Conservation (phyloP, 2,888 invertebrate species). For the Plebejus anna region DNA sequence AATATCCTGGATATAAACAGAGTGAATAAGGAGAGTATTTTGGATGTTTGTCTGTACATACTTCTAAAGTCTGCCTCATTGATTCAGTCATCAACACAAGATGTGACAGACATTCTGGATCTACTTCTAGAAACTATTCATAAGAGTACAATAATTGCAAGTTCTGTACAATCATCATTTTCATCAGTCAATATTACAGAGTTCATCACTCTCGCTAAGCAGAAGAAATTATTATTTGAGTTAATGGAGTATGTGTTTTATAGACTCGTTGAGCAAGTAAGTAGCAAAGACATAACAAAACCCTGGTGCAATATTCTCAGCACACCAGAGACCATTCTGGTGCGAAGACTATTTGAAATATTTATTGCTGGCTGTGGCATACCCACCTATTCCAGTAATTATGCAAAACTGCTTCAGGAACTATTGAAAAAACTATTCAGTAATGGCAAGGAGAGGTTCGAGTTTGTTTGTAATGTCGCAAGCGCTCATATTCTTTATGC, state of each 20-base stretch:
- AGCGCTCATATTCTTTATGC: slow-evolving; percentile 70
- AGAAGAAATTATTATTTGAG: slow-evolving; percentile 76
- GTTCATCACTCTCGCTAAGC: slow-evolving; percentile 55
- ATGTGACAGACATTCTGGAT: slow-evolving; percentile 62
- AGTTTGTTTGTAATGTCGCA: slow-evolving; percentile 80
- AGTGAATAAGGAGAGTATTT: slow-evolving; percentile 54
- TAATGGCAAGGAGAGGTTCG: slow-evolving; percentile 66
- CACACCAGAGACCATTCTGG: slow-evolving; percentile 58
- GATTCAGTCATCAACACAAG: slow-evolving; percentile 54
- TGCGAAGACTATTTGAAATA: slow-evolving; percentile 68
- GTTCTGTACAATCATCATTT: slow-evolving; percentile 50
- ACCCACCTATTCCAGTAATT: slow-evolving; percentile 57
- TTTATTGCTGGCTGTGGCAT: slow-evolving; percentile 71
- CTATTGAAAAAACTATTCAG: slow-evolving; percentile 69
- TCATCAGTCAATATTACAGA: slow-evolving; percentile 54
- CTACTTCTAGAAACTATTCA: slow-evolving; percentile 65
- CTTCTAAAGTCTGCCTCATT: slow-evolving; percentile 68
- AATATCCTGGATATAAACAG: slow-evolving; percentile 51
- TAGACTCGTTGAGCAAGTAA: slow-evolving; percentile 70
- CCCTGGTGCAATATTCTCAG: slow-evolving; percentile 69
- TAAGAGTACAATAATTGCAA: slow-evolving; percentile 54
- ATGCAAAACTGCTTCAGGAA: slow-evolving; percentile 61
- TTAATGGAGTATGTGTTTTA: slow-evolving; percentile 77
- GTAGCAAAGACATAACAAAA: slow-evolving; percentile 57
- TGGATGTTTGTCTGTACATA: slow-evolving; percentile 61